Conservation (phyloP, 2,797 vertebrate species). For the Triplophysa yarkandensis region DNA sequence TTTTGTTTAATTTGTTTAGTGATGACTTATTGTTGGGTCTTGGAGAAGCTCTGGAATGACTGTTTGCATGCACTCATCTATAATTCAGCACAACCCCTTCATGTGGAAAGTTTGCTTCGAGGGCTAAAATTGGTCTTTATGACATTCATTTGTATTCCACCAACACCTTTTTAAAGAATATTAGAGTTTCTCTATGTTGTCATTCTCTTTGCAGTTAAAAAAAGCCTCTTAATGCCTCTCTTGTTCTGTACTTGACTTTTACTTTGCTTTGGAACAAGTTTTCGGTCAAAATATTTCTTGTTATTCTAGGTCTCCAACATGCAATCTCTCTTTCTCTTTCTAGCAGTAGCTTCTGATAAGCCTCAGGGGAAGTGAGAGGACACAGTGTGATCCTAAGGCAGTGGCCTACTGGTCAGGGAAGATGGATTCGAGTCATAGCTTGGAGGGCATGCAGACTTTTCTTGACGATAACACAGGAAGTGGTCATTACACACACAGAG, state of each 20-base stretch:
- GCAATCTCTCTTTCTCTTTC: constrained; percentile 2
- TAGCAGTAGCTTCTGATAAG: constrained; percentile 51
- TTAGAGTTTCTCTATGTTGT: constrained; percentile 7
- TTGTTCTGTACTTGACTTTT: constrained; percentile 32
- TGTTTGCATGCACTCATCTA: constrained; percentile 65
- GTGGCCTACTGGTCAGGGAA: constrained; percentile 44
- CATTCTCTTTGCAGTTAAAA: constrained; percentile 24
- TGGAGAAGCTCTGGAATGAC: constrained; percentile 59
- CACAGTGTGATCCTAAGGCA: constrained; percentile 57
- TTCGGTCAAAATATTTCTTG: too few relatives aligned
- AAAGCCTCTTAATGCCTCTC: constrained; percentile 12
- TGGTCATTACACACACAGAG: constrained; percentile 59
- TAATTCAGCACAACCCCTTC: constrained; percentile 71
- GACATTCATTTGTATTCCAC: constrained; percentile 43
- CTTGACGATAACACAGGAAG: constrained; percentile 62
- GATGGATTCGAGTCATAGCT: constrained; percentile 41
- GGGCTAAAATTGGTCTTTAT: constrained; percentile 44
- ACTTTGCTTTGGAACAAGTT: not conserved
- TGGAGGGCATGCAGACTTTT: constrained; percentile 43
- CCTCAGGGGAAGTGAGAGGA: constrained; percentile 24
- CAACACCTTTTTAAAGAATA: constrained; percentile 22
- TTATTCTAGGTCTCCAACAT: constrained; percentile 9
- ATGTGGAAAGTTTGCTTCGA: constrained; percentile 59
- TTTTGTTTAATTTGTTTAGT: constrained; percentile 54
- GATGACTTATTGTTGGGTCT: constrained; percentile 56